Percentiles rank a stretch among this genome's conserved stretches.
phyloP scores from a whole-genome alignment of 1,140 invertebrate genomes.

The Hestina assimilis region DNA sequence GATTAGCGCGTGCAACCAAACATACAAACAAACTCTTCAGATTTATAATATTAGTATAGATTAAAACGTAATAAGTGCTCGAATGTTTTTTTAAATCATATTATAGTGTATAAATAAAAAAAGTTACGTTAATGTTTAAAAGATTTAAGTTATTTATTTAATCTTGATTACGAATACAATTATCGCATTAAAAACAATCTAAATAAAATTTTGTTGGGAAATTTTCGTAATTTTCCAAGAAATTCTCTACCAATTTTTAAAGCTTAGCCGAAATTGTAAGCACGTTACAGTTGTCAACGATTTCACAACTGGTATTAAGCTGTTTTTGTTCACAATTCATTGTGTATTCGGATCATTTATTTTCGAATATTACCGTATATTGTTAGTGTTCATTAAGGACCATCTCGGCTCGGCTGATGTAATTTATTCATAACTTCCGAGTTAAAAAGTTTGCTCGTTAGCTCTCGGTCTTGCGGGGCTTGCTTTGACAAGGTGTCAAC shows the following conservation, averaged over 20 bases:
- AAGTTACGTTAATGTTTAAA: no score
- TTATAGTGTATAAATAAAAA: no score
- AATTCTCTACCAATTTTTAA: neutral
- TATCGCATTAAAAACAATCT: no score
- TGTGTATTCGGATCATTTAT: neutral
- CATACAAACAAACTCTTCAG: no score
- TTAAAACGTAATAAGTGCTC: no score
- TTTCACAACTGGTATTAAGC: neutral
- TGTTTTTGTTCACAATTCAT: neutral
- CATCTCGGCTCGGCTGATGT: constrained; percentile 28
- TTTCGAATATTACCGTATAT: constrained; percentile 6
- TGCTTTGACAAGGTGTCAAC: constrained; percentile 31
- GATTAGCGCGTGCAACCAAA: no score
- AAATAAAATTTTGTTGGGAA: no score
- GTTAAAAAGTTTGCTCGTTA: constrained; percentile 46
- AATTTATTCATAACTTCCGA: constrained; percentile 45
- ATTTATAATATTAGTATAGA: no score
- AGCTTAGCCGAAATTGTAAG: neutral
- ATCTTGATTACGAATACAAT: no score
- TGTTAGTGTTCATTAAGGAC: constrained; percentile 21
- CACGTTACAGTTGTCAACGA: neutral
- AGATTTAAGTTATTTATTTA: no score
- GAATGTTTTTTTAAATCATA: no score
- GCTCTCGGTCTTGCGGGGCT: constrained; percentile 22
- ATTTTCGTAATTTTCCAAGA: no score